Base-by-base conservation (phyloP, 2,797 vertebrate genomes). In the Silurus aristotelis region DNA sequence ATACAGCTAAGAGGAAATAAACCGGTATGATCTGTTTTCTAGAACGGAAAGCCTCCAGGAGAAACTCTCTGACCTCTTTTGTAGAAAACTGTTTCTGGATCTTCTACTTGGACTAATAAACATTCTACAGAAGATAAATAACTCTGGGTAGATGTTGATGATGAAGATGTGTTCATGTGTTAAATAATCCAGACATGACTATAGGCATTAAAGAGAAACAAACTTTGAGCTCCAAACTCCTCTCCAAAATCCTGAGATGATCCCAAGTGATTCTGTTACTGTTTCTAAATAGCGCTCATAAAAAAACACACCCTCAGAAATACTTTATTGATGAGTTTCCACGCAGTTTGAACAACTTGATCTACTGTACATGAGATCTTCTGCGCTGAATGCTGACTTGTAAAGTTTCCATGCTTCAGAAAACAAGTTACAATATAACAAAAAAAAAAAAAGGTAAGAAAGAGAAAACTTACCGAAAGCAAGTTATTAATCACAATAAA, bases 391-490 rank as follows among this genome's bases (percentile, higher is more conserved):
- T n/a, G 68, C 52, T 76, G 63, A 14, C 56, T 68, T 64, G 67
- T 25, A 12, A 55, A 81, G 46, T 89, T 90, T 85, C 71, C 86
- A 84, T 73, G 87, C 61, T 85, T 73, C 64, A 79, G 76, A n/a
- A n/a, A 79, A 79, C 48, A 43, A 52, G 48, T n/a, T 2, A 38
- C 77, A 63, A 58, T 63, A 25, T 46, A 48, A 60, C 22, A 67
- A 80, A 52, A 79, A 20, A 17, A n/a, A n/a, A 1, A 87, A 80
- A 85, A 72, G 83, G 2, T 52, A 7, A 38, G 38, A 38, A 12
- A 84, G 89, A 93, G 93, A 1, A 84, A 90, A 94, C 94, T 95
- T 91, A 95, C 94, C 94, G 52, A 55, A 2, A 27, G 78, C 22
- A 38, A 55, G 63, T 12, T 31, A 22, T 55, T 81, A 20, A 67